These are phyloP conservation scores for Austrolebias charrua DNA, from an alignment of 2,797 vertebrate genomes.

Conservation along the genomic window DNA sequence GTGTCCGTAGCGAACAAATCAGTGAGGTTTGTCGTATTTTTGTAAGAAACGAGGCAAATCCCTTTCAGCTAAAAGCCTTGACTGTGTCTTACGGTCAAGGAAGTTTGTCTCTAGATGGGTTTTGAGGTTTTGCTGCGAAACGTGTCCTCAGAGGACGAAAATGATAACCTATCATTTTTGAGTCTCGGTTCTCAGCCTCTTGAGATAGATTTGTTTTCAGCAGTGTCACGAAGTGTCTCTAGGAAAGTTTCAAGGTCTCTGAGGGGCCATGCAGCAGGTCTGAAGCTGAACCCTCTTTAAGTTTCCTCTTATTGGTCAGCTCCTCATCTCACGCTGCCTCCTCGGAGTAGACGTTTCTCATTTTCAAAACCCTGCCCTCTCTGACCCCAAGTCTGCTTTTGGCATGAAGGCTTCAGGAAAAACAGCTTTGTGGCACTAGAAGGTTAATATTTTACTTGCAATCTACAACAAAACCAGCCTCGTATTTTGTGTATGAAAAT, in stretches of 20 bases:
- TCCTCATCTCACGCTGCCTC: conserved; percentile 29
- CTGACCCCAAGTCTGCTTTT: conserved; percentile 2
- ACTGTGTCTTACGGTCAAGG: conserved; percentile 53
- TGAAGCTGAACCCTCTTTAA: conserved; percentile 26
- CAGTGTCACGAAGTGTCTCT: conserved; percentile 60
- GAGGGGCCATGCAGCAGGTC: conserved; percentile 46
- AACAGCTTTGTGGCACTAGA: not conserved
- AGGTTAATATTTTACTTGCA: not conserved
- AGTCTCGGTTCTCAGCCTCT: conserved; percentile 63
- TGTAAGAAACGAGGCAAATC: conserved; percentile 27
- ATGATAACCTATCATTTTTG: conserved; percentile 75
- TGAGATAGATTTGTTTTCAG: conserved; percentile 60
- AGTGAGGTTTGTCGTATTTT: conserved; percentile 11
- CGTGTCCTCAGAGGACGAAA: conserved; percentile 66
- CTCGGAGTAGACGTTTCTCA: conserved; percentile 25
- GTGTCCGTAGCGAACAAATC: not conserved
- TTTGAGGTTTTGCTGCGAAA: conserved; percentile 75
- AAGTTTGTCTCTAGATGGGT: conserved; percentile 63
- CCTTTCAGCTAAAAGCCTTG: conserved; percentile 34
- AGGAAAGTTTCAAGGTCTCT: conserved; percentile 55
- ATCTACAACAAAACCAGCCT: not conserved
- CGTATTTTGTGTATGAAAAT: too few species aligned
- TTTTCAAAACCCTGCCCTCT: conserved; percentile 14
- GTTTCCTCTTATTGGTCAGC: conserved; percentile 31
- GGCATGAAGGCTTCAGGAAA: not conserved